phyloP scores from a whole-genome alignment of 2,797 vertebrate species.

The Semaprochilodus insignis region DNA sequence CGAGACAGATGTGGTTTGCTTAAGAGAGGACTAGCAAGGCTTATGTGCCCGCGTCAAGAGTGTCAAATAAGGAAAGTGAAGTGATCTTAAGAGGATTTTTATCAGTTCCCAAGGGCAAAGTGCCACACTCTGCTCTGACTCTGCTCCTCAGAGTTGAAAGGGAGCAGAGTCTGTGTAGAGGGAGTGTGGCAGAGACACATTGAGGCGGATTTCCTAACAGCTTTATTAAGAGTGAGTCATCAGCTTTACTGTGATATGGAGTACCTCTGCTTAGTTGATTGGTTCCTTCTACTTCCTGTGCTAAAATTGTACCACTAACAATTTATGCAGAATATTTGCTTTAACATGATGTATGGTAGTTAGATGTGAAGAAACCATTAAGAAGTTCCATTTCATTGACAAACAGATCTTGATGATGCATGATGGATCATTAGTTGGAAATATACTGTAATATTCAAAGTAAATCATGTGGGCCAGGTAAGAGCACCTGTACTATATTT shows the following conservation, averaged over 20 bases:
- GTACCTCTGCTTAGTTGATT: conserved; percentile 3
- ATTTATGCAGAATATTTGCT: background rate
- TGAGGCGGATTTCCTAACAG: background rate
- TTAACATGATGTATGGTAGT: no score
- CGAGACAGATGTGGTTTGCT: conserved; percentile 55
- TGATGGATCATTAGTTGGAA: no score
- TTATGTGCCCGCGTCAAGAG: conserved; percentile 1
- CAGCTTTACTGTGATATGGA: conserved; percentile 3
- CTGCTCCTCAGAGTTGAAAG: background rate
- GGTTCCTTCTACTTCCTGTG: background rate
- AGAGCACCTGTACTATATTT: no score
- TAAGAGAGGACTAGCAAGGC: conserved; percentile 12
- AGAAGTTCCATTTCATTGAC: no score
- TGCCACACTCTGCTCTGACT: background rate
- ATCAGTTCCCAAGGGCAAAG: background rate
- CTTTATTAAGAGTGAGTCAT: background rate
- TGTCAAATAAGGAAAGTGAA: conserved; percentile 3
- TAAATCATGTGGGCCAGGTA: no score
- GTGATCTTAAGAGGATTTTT: conserved; percentile 11
- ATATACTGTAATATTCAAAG: no score
- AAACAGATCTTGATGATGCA: no score
- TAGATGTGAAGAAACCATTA: no score
- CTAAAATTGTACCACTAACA: background rate
- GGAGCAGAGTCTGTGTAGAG: background rate
- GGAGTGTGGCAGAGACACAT: conserved; percentile 8